Conservation (phyloP, 2,888 invertebrate species). For the Tetranychus truncatus region DNA sequence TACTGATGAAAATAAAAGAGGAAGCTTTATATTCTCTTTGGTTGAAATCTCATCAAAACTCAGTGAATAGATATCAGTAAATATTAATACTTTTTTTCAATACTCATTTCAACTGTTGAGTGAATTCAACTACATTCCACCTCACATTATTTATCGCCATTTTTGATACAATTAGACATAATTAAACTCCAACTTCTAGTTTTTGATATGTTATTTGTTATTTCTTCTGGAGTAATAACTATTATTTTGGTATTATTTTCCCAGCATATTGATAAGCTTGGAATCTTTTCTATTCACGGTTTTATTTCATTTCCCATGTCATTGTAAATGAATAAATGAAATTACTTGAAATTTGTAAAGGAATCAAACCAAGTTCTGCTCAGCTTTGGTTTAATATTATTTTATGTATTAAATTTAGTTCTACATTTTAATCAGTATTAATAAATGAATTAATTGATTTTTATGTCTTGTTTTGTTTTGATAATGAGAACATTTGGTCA, state of each 20-base stretch:
- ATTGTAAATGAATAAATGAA: too few species aligned
- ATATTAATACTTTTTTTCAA: not conserved
- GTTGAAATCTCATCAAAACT: not conserved
- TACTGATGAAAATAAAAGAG: not conserved
- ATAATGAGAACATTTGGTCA: not conserved
- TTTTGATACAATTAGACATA: not conserved
- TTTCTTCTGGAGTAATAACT: too few species aligned
- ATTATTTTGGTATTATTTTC: too few species aligned
- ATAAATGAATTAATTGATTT: not conserved
- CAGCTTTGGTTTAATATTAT: not conserved
- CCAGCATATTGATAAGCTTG: too few species aligned
- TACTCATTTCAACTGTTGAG: too few species aligned
- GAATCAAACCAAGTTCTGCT: not conserved
- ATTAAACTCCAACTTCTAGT: not conserved
- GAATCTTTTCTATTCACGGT: too few species aligned
- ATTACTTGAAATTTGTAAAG: not conserved
- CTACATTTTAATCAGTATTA: not conserved
- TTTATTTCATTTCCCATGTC: too few species aligned
- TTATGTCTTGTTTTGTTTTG: not conserved
- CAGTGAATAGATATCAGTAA: not conserved
- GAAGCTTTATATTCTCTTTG: not conserved
- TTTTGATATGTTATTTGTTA: too few species aligned
- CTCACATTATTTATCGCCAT: not conserved
- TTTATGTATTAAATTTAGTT: not conserved
- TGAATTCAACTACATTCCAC: too few species aligned